Evolutionary conservation across 2,797 vertebrate genomes (phyloP), one percentile per base, ranked within the genome.

Genomic region (Serranus cabrilla): DNA sequence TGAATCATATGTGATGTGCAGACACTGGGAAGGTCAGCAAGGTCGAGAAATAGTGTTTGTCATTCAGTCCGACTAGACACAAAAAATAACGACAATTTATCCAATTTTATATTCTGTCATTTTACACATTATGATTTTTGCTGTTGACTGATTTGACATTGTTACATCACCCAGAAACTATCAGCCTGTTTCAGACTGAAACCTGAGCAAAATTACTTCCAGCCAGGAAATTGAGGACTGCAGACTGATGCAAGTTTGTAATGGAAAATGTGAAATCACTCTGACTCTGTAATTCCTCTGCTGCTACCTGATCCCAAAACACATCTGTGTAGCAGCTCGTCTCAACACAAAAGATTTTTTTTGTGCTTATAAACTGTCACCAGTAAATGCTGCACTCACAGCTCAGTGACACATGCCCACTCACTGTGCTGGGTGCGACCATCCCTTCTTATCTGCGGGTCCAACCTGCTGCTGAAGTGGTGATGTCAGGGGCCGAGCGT

Each of bases 211-310:
- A 37, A 70, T 47, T 7, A 54, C 54, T 50, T 39, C 11, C n/a
- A 59, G 51, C 40, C 42, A 63, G 59, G 12, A 74, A 61, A 76
- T 66, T 10, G 56, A 46, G 25, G 20, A 23, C 18, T 56, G 11
- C 46, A 59, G 51, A 59, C 37, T 59, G 6, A 63, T 45, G 10
- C 13, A 63, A 23, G 27, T 10, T 25, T 59, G 37, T 57, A 42
- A 77, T 72, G 49, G 59, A 71, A 83, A 79, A 52, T 82, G 17
- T 71, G 40, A 47, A 25, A 14, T 71, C 40, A 56, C 40, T 47
- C 27, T 71, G 21, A 71, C 43, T 59, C 64, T 12, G 7, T 67
- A 51, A 65, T 69, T 71, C 11, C 5, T 60, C 6, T 31, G 0
- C 45, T 12, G n/a, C 27, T 68, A 58, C 49, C 59, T 55, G 12